Evolutionary conservation across 2,888 invertebrate genomes (phyloP).

Genomic region (Pollenia amentaria): DNA sequence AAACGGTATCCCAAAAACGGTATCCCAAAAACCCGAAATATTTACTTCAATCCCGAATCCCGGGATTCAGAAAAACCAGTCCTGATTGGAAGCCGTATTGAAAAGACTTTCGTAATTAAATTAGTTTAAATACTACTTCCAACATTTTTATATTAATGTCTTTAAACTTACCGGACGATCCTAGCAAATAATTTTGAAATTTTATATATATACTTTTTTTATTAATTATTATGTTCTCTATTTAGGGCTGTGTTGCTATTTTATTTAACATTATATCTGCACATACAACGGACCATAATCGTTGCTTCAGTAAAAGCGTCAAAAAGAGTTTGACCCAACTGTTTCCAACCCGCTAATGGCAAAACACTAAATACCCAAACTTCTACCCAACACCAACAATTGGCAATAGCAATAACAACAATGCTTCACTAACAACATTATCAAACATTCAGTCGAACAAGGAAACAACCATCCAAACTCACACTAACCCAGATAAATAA

Average conservation of each 20-base stretch:
- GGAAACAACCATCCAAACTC: conserved; percentile 8
- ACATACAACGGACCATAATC: background rate
- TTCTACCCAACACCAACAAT: background rate
- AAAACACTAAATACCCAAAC: conserved; percentile 1
- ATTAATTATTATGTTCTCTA: background rate
- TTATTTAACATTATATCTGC: background rate
- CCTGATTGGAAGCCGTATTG: too few species aligned
- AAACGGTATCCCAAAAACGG: too few species aligned
- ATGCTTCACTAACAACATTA: background rate
- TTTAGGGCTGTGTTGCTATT: background rate
- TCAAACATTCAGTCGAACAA: conserved; percentile 28
- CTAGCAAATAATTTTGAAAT: background rate
- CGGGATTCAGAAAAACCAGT: too few species aligned
- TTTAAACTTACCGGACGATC: conserved; percentile 16
- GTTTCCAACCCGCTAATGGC: conserved; percentile 20
- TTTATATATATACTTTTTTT: conserved; percentile 43
- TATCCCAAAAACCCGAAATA: too few species aligned
- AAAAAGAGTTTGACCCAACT: conserved; percentile 56
- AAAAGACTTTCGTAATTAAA: too few species aligned
- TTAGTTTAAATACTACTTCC: too few species aligned
- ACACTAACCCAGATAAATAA: background rate
- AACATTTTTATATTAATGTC: background rate
- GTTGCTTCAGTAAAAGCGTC: conserved; percentile 45
- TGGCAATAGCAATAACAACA: background rate
- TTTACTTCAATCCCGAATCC: too few species aligned